phyloP scores from a whole-genome alignment of 2,113 vertebrate genomes.

The Ptilonorhynchus violaceus region DNA sequence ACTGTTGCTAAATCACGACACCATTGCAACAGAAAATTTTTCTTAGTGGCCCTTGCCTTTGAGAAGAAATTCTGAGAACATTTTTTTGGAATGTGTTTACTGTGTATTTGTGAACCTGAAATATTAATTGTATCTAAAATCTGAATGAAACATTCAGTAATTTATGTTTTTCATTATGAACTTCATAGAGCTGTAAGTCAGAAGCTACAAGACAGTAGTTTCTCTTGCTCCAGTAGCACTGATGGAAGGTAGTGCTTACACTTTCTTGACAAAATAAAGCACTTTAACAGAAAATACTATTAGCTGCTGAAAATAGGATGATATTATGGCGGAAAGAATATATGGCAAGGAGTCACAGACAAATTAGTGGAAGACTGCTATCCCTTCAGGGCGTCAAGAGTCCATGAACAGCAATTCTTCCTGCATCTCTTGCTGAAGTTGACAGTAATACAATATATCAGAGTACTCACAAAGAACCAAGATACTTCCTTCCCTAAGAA shows the following conservation, averaged over 20 bases:
- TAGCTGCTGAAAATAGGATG: neutral
- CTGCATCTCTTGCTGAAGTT: neutral
- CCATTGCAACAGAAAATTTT: neutral
- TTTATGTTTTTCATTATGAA: neutral
- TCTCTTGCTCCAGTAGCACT: neutral
- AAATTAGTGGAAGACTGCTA: neutral
- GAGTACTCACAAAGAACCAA: neutral
- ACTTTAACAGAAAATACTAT: neutral
- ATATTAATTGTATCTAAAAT: neutral
- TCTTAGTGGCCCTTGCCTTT: neutral
- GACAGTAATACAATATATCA: neutral
- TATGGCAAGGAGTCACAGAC: neutral
- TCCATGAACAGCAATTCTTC: neutral
- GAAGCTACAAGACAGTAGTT: neutral
- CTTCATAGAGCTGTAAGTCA: neutral
- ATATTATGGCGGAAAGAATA: neutral
- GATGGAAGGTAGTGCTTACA: neutral
- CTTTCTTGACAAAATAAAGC: neutral
- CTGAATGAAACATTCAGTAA: neutral
- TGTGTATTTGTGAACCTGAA: neutral
- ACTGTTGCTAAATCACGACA: accelerated
- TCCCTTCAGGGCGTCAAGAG: neutral
- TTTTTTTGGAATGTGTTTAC: neutral
- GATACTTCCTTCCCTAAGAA: neutral
- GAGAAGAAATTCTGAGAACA: neutral